phyloP scores from a whole-genome alignment of 2,797 vertebrate genomes.

The Pangasius djambal region DNA sequence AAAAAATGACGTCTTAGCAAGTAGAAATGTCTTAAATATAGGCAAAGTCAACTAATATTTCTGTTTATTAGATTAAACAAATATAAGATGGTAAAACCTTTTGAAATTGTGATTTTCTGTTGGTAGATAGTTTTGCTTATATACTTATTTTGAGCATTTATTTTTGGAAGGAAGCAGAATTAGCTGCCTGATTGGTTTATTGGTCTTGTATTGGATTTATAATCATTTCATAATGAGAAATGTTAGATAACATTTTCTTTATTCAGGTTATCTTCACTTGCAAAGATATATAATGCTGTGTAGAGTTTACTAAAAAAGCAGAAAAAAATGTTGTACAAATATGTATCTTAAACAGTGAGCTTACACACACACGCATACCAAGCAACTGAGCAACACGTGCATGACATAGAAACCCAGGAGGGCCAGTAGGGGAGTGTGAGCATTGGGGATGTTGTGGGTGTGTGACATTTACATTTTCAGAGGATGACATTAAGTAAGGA shows the following conservation, averaged over 20 bases:
- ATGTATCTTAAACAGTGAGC: neutral
- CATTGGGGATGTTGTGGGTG: neutral
- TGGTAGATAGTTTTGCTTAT: no score
- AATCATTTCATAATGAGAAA: neutral
- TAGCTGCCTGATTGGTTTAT: neutral
- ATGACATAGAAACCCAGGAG: neutral
- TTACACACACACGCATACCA: no score
- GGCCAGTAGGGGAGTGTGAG: neutral
- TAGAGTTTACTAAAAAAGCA: neutral
- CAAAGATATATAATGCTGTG: neutral
- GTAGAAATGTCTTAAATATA: no score
- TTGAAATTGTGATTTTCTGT: no score
- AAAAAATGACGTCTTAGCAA: no score
- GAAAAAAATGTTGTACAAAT: neutral
- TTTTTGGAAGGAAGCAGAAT: no score
- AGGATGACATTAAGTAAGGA: conserved; percentile 1
- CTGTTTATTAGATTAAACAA: no score
- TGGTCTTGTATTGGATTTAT: neutral
- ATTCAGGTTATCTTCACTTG: neutral
- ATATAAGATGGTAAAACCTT: no score
- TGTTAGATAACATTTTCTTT: neutral
- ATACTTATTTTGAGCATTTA: no score
- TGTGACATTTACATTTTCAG: conserved; percentile 8
- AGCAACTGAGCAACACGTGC: neutral
- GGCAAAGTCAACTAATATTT: no score